Percentiles rank a stretch among this genome's conserved stretches.
Evolutionary conservation across 2,888 invertebrate species (phyloP).

Genomic region (Synanthedon andrenaeformis): DNA sequence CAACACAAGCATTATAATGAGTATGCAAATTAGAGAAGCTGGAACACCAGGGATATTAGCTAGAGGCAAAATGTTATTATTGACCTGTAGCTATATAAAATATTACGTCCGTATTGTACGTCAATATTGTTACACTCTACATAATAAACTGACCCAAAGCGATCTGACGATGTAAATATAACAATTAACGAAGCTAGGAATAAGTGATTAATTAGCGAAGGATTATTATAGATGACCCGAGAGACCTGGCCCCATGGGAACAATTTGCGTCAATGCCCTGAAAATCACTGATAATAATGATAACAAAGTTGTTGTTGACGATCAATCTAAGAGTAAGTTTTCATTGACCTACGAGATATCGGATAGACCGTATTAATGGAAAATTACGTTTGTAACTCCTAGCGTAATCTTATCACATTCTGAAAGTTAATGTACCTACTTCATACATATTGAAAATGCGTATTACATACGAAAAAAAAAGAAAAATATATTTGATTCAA

Average conservation of each 20-base stretch:
- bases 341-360: slow-evolving; percentile 37
- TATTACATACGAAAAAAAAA: too few relatives aligned
- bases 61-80: too few relatives aligned
- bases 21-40: slow-evolving; percentile 7
- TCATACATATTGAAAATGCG: too few relatives aligned
- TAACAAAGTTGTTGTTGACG: slow-evolving; percentile 36
- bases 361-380: slow-evolving; percentile 15
- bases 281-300: slow-evolving; percentile 25
- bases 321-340: slow-evolving; percentile 32
- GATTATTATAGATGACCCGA: slow-evolving; percentile 6
- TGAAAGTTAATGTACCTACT: neutral
- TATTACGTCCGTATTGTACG: too few relatives aligned
- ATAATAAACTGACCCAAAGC: too few relatives aligned
- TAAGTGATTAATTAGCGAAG: neutral
- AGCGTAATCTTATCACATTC: neutral
- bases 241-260: slow-evolving; percentile 41
- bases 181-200: too few relatives aligned
- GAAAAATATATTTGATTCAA: too few relatives aligned
- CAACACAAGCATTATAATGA: neutral
- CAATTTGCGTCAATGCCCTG: slow-evolving; percentile 49
- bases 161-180: too few relatives aligned
- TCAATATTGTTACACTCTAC: too few relatives aligned
- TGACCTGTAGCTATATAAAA: too few relatives aligned
- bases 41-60: slow-evolving; percentile 15
- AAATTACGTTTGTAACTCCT: slow-evolving; percentile 9